Conservation (phyloP, 2,888 invertebrate genomes). For the Alloplasta piceator region DNA sequence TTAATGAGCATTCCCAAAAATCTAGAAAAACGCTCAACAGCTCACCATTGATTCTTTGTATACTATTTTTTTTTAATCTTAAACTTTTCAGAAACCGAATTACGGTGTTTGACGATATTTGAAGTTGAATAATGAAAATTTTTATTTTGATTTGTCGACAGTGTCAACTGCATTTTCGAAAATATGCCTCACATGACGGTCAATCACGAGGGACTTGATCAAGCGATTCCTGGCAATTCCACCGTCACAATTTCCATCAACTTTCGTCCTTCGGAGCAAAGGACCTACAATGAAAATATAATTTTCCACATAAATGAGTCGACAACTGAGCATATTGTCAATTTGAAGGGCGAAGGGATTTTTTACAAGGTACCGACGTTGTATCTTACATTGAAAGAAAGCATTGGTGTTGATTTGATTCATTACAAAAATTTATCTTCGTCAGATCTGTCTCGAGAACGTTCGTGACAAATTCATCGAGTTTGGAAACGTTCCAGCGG, state of each 20-base stretch:
- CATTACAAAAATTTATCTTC: neutral
- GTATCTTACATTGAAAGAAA: conserved; percentile 1
- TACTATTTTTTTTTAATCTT: neutral
- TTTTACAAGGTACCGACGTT: conserved; percentile 70
- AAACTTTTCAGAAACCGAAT: conserved; percentile 5
- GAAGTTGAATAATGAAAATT: neutral
- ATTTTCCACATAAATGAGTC: conserved; percentile 85
- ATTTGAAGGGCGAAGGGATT: conserved; percentile 86
- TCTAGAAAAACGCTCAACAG: too few species aligned
- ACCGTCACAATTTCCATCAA: conserved; percentile 84
- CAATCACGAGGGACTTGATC: conserved; percentile 81
- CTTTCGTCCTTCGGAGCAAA: conserved; percentile 85
- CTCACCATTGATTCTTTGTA: neutral
- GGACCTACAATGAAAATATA: conserved; percentile 84
- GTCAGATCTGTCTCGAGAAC: conserved; percentile 79
- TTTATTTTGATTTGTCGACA: conserved; percentile 72
- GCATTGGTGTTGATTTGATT: neutral
- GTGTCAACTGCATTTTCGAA: conserved; percentile 84
- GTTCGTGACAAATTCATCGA: conserved; percentile 81
- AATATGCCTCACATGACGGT: conserved; percentile 85
- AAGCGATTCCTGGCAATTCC: conserved; percentile 82
- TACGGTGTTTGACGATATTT: neutral
- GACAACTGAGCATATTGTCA: conserved; percentile 84
- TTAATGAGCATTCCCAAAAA: too few species aligned
- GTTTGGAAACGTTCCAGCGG: conserved; percentile 82